Base-by-base conservation (phyloP, 2,888 invertebrate species). In the Caenorhabditis sp. region DNA sequence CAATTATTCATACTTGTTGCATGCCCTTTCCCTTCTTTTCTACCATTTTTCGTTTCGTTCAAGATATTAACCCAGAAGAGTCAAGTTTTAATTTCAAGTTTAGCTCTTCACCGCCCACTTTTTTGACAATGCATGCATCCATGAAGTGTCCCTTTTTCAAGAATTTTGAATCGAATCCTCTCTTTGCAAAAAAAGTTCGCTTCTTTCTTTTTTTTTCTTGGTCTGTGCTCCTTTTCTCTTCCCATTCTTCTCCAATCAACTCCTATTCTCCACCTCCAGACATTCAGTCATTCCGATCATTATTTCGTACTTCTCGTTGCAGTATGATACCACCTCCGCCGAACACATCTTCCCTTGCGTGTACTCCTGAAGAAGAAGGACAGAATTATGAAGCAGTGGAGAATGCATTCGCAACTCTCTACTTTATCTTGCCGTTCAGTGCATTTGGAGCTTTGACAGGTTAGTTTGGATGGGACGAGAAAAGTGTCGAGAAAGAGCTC, bases 291-390 rank as follows among this genome's bases (percentile, higher is more conserved):
- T 56, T 68, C 24, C 2, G 38, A 16, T 38, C 38, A 41, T 8
- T 69, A 26, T 16, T 70, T 19, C 7, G 41, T 12, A 38, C 10
- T 56, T 54, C 12, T 56, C n/a, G n/a, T 70, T 24, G 54, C 56
- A 44, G 58, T 28, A 68, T 68, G 68, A 68, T 68, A 68, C 68
- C 68, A 14, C 54, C 68, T 38, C 68, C 68, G 12, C 68, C 68
- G 24, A 68, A 68, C 54, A 68, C 68, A 68, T 68, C 68, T 51
- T 68, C 68, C 7, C 68, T 41, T 68, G 49, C 68, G 41, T 77
- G 77, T 44, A 59, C 69, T 22, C 77, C 77, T 19, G 72, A 72
- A 49, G 66, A 80, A 47, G 80, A 80, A 44, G 61, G 54, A 14
- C 16, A 66, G 19, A 66, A 66, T 24, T 80, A 80, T 72, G 28